These are phyloP conservation scores for Myxocyprinus asiaticus DNA, from an alignment of 2,113 vertebrate species.

Conservation along the genomic window DNA sequence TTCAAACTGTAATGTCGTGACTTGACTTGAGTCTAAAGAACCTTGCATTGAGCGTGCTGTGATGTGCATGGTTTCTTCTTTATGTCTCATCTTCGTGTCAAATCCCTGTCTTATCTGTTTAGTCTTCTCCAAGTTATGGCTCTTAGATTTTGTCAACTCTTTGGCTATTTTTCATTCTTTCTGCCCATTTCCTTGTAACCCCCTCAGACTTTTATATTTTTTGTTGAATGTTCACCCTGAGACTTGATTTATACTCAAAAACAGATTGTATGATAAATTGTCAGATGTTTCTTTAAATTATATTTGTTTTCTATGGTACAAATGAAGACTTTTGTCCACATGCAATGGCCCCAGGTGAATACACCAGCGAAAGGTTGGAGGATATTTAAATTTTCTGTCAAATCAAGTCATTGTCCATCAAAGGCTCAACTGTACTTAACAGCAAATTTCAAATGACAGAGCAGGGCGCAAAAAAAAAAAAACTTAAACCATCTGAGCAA, in stretches of 20 bases:
- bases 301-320: slow-evolving; percentile 29
- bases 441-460: slow-evolving; percentile 24
- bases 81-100: not conserved
- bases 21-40: not conserved
- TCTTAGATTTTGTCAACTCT: not conserved
- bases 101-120: not conserved
- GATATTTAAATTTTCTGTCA: slow-evolving; percentile 47
- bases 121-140: not conserved
- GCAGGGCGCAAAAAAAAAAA: slow-evolving; percentile 21
- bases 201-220: slow-evolving; percentile 6
- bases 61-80: not conserved
- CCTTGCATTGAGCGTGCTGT: slow-evolving; percentile 16
- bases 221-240: not conserved
- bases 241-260: slow-evolving; percentile 38
- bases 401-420: slow-evolving; percentile 43
- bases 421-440: slow-evolving; percentile 36
- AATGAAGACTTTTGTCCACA: not conserved
- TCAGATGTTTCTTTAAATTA: slow-evolving; percentile 32
- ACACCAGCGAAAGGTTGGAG: slow-evolving; percentile 35
- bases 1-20: no score
- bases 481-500: slow-evolving; percentile 14
- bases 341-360: slow-evolving; percentile 30
- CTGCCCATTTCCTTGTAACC: not conserved
- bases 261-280: slow-evolving; percentile 24
- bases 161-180: slow-evolving; percentile 19